Evolutionary conservation across 2,797 vertebrate genomes (phyloP), one percentile per base, ranked within the genome.

Genomic region (Austrolebias charrua): DNA sequence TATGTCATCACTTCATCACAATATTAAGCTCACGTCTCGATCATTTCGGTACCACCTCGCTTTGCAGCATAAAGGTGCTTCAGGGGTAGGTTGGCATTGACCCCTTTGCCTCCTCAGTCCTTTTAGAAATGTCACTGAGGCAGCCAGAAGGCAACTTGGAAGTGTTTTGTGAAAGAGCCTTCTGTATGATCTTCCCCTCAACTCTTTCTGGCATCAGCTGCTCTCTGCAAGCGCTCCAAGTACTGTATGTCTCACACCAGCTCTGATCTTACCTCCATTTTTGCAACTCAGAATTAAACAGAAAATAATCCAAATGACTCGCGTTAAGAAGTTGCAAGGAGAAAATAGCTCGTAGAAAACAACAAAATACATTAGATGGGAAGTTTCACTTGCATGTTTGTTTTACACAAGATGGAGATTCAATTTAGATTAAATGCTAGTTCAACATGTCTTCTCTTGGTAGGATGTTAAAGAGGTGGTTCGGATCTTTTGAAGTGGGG

Each of bases 191-290:
- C 58, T 69, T 51, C 24, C 45, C 63, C 44, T 50, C 43, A 31
- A 12, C 6, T 71, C 67, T 54, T 66, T 31, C 31, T 53, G 46
- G 55, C 76, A 69, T 71, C 48, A 76, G 85, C 81, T 87, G 81
- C 86, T 87, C 74, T 82, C 76, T 83, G 76, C 83, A 87, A 86
- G 75, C 81, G 80, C 81, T 81, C 80, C 80, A 81, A 85, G 88
- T 90, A 86, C 86, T 90, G 86, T 89, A 81, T 75, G 83, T 87
- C 80, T 89, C 83, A 80, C 89, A 89, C 87, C 86, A 89, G 87
- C 88, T 81, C 85, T 90, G 73, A 86, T 86, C 82, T 87, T 88
- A 88, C 84, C 86, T 90, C 83, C 82, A 78, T 85, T 86, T 67
- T 85, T 86, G 78, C 80, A 81, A 72, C 79, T 82, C 68, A 45